Evolutionary conservation across 2,113 vertebrate genomes (phyloP), one percentile per base, ranked within the genome.

Genomic region (Oceanodroma tethys): DNA sequence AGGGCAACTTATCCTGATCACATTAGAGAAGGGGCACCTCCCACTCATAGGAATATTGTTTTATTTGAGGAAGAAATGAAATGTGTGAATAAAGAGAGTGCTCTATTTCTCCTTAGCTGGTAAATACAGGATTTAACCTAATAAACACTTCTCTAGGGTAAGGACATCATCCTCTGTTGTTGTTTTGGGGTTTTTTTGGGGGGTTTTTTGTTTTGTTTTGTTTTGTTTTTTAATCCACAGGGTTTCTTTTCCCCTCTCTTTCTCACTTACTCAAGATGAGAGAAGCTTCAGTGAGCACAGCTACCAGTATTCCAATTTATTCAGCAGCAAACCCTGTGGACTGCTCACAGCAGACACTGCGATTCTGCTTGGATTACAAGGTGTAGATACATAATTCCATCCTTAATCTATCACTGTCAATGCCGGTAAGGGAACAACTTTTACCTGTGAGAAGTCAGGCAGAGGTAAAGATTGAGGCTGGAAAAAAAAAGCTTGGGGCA

Each of bases 271-370:
- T 90, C 26, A 67, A 71, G 76, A 94, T 63, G 83, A 96, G 66
- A 83, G 73, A 87, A 87, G 86, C 89, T 93, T 81, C 93, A 94
- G 47, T 52, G 53, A 94, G 81, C 87, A 88, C 87, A 93, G 93
- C 71, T 82, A 93, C 90, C 79, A 73, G 87, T 59, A 91, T 85
- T 93, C 78, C 92, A 95, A 96, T 97, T 91, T 95, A 95, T 94
- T 94, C 95, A 93, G 87, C 73, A 88, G 84, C 84, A 94, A 79
- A 62, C 90, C 73, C 91, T 81, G 74, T 48, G 81, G 89, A 95
- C 81, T 95, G 86, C 81, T 91, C 95, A 91, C 66, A 90, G 62
- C 81, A 73, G 66, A 50, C 71, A 50, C 71, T 76, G 62, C 0
- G 1, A 89, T 90, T 93, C 87, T 94, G 81, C 93, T 93, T 85